A percentile compares a stretch with the other conserved stretches of the same genome.
These are phyloP conservation scores for Phymorhynchus buccinoides DNA, from an alignment of 1,140 invertebrate genomes.

Conservation along the genomic window DNA sequence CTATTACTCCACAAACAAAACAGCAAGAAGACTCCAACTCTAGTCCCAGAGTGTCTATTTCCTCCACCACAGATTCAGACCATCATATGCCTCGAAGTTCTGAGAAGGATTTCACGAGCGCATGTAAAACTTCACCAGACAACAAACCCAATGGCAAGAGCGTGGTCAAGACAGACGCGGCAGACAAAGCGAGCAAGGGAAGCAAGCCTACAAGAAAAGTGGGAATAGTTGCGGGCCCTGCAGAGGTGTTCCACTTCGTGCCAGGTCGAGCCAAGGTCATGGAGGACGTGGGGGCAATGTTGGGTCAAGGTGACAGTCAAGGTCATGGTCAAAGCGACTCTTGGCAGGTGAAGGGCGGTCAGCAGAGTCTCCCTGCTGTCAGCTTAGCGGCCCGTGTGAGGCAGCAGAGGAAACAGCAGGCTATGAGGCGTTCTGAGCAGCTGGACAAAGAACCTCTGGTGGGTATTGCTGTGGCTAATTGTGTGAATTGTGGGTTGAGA, in stretches of 20 bases:
- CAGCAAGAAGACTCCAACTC: not conserved
- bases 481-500: too few species aligned
- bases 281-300: not conserved
- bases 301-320: not conserved
- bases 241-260: not conserved
- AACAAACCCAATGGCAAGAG: not conserved
- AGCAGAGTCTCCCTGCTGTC: not conserved
- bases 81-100: too few species aligned
- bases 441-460: slow-evolving; percentile 21
- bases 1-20: not conserved
- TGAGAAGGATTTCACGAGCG: too few species aligned
- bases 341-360: not conserved
- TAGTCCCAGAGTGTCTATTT: not conserved
- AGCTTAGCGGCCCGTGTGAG: not conserved
- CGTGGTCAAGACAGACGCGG: not conserved
- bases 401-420: not conserved
- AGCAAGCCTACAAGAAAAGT: too few species aligned
- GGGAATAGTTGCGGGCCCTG: not conserved
- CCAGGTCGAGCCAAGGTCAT: not conserved
- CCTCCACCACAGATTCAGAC: too few species aligned
- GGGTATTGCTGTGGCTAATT: not conserved
- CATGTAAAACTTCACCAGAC: not conserved
- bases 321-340: too few species aligned
- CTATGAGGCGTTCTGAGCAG: not conserved
- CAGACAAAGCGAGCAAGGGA: not conserved